A percentile compares a stretch with the other conserved stretches of the same genome.
Evolutionary conservation across 2,888 invertebrate genomes (phyloP).

Genomic region (Papilio demoleus): DNA sequence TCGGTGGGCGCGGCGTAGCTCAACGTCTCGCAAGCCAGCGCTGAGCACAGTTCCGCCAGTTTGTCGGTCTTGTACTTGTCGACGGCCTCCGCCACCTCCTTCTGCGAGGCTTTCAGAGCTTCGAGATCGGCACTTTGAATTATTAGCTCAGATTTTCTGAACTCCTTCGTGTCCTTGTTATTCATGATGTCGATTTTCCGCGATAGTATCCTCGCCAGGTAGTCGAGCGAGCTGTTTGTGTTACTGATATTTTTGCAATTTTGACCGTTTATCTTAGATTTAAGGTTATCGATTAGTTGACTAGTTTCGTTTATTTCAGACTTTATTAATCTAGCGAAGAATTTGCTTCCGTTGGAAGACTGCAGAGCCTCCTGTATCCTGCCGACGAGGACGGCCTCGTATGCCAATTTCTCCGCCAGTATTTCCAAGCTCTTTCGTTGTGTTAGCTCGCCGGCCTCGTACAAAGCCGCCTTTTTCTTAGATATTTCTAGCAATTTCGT

Average conservation of each 20-base stretch:
- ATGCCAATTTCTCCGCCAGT: conserved; percentile 91
- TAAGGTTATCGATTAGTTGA: conserved; percentile 88
- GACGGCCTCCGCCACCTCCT: conserved; percentile 84
- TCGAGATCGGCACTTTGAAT: conserved; percentile 78
- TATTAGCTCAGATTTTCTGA: conserved; percentile 65
- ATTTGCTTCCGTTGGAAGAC: conserved; percentile 81
- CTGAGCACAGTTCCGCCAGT: conserved; percentile 87
- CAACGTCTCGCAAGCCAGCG: conserved; percentile 88
- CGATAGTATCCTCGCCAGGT: conserved; percentile 89
- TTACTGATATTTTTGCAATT: conserved; percentile 68
- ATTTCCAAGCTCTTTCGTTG: conserved; percentile 87
- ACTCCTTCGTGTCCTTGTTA: conserved; percentile 58
- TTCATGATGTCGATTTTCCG: conserved; percentile 85
- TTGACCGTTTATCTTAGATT: conserved; percentile 85
- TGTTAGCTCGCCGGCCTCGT: conserved; percentile 87
- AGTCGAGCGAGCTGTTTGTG: conserved; percentile 83
- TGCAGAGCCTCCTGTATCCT: conserved; percentile 87
- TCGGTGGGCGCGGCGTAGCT: conserved; percentile 80
- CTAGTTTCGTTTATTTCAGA: conserved; percentile 90
- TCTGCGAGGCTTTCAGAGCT: conserved; percentile 81
- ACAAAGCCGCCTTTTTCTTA: conserved; percentile 85
- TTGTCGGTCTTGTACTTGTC: conserved; percentile 87
- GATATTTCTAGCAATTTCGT: conserved; percentile 88
- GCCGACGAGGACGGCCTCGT: conserved; percentile 89
- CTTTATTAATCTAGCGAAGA: conserved; percentile 85